phyloP scores from a whole-genome alignment of 1,140 invertebrate species.

The Zophobas atratus region DNA sequence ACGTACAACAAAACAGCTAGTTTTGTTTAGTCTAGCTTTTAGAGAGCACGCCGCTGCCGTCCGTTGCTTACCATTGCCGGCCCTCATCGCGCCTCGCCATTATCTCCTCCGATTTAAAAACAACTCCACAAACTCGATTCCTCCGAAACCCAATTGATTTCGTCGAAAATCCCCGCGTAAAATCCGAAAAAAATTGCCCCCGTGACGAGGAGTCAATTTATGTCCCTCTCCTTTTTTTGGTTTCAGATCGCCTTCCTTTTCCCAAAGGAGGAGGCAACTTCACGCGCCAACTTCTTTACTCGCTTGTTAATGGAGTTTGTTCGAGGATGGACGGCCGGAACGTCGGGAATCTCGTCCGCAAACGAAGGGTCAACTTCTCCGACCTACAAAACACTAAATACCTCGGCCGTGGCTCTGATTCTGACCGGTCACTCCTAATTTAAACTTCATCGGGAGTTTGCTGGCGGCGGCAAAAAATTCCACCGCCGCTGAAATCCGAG shows the following conservation, averaged over 20 bases:
- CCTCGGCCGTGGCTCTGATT: constrained; percentile 27
- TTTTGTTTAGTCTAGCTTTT: too few species aligned
- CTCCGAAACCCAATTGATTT: constrained; percentile 24
- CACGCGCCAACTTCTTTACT: constrained; percentile 51
- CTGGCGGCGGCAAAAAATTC: not conserved
- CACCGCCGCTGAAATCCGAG: not conserved
- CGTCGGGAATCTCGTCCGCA: constrained; percentile 45
- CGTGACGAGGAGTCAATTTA: constrained; percentile 32
- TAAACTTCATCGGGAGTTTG: constrained; percentile 3
- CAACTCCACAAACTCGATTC: constrained; percentile 19
- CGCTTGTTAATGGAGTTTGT: constrained; percentile 51
- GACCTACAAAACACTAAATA: constrained; percentile 42
- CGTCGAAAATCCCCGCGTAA: constrained; percentile 13
- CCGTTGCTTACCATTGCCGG: too few species aligned
- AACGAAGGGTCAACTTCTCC: constrained; percentile 28
- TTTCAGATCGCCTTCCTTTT: constrained; percentile 18
- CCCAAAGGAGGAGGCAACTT: constrained; percentile 47
- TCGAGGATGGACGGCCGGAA: constrained; percentile 48
- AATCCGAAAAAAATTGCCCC: constrained; percentile 35
- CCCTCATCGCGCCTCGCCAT: not conserved
- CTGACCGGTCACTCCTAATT: constrained; percentile 29
- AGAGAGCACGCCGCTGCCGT: too few species aligned
- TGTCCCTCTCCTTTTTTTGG: constrained; percentile 22
- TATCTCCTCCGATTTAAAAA: constrained; percentile 16
- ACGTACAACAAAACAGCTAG: too few species aligned